These are phyloP conservation scores for Caerostris darwini DNA, from an alignment of 1,140 invertebrate genomes.

Conservation along the genomic window DNA sequence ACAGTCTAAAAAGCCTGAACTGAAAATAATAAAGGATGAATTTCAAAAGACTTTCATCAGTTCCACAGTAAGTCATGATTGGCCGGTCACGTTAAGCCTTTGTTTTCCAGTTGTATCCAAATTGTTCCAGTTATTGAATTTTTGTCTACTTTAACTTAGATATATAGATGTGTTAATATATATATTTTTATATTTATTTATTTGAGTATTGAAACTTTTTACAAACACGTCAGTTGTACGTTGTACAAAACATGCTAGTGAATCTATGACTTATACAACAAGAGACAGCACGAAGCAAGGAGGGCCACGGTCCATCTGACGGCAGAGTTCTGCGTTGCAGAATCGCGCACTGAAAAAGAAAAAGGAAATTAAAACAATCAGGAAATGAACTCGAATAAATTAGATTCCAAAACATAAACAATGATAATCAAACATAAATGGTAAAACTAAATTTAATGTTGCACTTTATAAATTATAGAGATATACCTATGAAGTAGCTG, in stretches of 20 bases:
- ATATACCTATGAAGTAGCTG: too few relatives aligned
- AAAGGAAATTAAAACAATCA: neutral
- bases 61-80: neutral
- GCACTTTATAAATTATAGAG: too few relatives aligned
- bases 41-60: neutral
- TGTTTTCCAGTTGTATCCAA: slow-evolving; percentile 59
- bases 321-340: slow-evolving; percentile 71
- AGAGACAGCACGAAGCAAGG: slow-evolving; percentile 72
- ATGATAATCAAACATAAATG: neutral
- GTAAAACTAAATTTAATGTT: neutral
- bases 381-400: neutral
- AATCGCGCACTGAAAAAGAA: slow-evolving; percentile 72
- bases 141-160: slow-evolving; percentile 4
- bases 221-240: slow-evolving; percentile 73
- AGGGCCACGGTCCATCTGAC: slow-evolving; percentile 73
- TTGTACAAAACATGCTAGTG: slow-evolving; percentile 75
- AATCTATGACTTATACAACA: slow-evolving; percentile 76
- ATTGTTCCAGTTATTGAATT: slow-evolving; percentile 36
- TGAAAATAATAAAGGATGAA: neutral
- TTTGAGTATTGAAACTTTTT: slow-evolving; percentile 78
- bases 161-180: slow-evolving; percentile 54
- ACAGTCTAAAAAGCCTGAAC: neutral
- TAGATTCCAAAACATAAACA: neutral
- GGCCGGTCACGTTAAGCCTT: neutral
- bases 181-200: slow-evolving; percentile 76